phyloP scores from a whole-genome alignment of 2,797 vertebrate species.

The Rhincodon typus region DNA sequence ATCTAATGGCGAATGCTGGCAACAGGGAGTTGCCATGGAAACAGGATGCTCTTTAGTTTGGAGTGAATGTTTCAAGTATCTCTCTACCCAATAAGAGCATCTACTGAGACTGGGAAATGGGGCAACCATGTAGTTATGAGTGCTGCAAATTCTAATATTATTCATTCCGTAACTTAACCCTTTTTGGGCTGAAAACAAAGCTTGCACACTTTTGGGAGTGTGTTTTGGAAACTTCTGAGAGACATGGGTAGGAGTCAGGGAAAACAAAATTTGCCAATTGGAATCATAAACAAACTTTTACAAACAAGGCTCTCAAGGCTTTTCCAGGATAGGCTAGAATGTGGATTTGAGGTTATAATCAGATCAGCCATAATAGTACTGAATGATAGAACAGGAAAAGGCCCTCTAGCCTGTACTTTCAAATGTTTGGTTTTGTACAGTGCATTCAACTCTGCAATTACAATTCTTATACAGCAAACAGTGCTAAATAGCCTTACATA shows the following conservation, averaged over 20 bases:
- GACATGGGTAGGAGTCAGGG: too few relatives aligned
- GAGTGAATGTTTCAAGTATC: not conserved
- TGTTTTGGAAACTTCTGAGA: not conserved
- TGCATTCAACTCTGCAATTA: not conserved
- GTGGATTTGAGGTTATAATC: too few relatives aligned
- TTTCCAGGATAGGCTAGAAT: too few relatives aligned
- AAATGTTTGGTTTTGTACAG: not conserved
- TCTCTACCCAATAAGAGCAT: not conserved
- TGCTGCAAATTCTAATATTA: not conserved
- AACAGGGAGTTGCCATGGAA: conserved; percentile 6
- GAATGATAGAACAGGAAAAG: too few relatives aligned
- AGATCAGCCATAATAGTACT: too few relatives aligned
- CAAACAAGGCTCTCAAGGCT: too few relatives aligned
- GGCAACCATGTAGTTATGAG: not conserved
- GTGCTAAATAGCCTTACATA: not conserved
- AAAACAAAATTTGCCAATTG: not conserved
- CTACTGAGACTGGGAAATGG: not conserved
- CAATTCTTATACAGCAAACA: not conserved
- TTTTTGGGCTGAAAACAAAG: not conserved
- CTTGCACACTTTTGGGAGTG: not conserved
- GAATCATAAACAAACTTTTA: not conserved
- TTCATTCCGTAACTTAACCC: not conserved
- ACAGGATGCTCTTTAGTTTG: conserved; percentile 12
- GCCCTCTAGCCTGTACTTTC: too few relatives aligned
- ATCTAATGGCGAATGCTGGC: conserved; percentile 7